These are phyloP conservation scores for Caenorhabditis zanzibari DNA, from an alignment of 2,888 invertebrate genomes.

Conservation along the genomic window DNA sequence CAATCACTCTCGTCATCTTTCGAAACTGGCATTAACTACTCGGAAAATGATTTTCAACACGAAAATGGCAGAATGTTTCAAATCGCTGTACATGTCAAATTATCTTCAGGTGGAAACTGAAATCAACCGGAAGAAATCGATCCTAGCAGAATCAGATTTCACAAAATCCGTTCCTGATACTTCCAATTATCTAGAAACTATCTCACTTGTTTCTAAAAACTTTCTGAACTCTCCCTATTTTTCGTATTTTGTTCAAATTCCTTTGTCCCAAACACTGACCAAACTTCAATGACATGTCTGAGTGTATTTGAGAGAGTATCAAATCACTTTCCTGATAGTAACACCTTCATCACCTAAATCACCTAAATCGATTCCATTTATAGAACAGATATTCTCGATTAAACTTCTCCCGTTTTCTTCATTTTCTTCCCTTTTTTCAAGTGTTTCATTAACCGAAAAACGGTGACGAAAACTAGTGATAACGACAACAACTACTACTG, in stretches of 20 bases:
- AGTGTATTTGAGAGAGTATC: constrained; percentile 20
- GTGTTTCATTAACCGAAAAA: constrained; percentile 13
- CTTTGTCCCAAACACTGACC: constrained; percentile 3
- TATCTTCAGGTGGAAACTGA: no score
- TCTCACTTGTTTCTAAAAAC: neutral
- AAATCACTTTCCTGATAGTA: constrained; percentile 29
- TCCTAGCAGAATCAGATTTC: no score
- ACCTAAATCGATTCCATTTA: constrained; percentile 44
- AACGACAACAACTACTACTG: constrained; percentile 3
- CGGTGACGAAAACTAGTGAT: neutral
- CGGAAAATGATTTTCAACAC: no score
- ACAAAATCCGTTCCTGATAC: no score
- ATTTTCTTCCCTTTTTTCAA: neutral
- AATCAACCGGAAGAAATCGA: no score
- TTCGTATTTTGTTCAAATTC: constrained; percentile 5
- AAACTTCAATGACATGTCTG: constrained; percentile 22
- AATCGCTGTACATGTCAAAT: no score
- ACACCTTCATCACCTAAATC: constrained; percentile 38
- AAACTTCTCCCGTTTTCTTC: constrained; percentile 4
- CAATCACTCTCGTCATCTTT: no score
- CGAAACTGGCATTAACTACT: no score
- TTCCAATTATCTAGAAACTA: no score
- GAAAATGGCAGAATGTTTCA: no score
- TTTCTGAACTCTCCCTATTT: neutral
- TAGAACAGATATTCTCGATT: constrained; percentile 47